Base-by-base conservation (phyloP, 2,888 invertebrate genomes). In the Nezara viridula region DNA sequence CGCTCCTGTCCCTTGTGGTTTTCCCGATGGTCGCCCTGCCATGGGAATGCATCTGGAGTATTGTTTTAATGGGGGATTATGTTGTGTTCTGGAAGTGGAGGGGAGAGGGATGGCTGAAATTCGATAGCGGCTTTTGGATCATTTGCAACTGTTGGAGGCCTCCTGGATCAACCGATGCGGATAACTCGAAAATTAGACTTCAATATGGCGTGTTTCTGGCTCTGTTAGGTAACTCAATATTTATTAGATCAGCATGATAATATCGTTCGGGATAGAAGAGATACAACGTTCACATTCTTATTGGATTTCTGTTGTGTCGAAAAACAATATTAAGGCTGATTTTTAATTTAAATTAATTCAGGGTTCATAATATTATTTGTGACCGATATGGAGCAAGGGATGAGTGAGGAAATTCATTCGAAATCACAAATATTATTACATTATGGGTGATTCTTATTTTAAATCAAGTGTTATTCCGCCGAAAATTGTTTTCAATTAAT, bases 31-130 rank as follows among this genome's bases (percentile, higher is more conserved):
- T 24, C 4, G 24, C 44, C 6, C 81, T 44, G 81, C 81, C 44
- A 40, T 81, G 44, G 40, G n/a, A 47, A 81, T 81, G 44, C 81
- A 81, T 81, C 81, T 81, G 44, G 81, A 81, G 81, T 81, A 81
- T 81, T 81, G 81, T 81, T 81, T 81, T 81, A 81, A 81, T 81
- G 81, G 81, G 81, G 81, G 81, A 81, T 81, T 81, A 81, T 44
- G 81, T 81, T 44, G n/a, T 81, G 44, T 24, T 73, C 47, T 81
- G 81, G 14, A 24, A 47, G n/a, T 81, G 81, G 24, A 37, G 44
- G 81, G 81, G 81, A n/a, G 37, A 12, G 44, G 24, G 24, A 10
- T n/a, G 81, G 14, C 14, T 37, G 77, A 77, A 81, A 81, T 6
- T 81, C 81, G 81, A 81, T 81, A 81, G 81, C 21, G 81, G 81